Base-by-base conservation (phyloP, 2,797 vertebrate genomes). In the Phrynocephalus vlangalii region DNA sequence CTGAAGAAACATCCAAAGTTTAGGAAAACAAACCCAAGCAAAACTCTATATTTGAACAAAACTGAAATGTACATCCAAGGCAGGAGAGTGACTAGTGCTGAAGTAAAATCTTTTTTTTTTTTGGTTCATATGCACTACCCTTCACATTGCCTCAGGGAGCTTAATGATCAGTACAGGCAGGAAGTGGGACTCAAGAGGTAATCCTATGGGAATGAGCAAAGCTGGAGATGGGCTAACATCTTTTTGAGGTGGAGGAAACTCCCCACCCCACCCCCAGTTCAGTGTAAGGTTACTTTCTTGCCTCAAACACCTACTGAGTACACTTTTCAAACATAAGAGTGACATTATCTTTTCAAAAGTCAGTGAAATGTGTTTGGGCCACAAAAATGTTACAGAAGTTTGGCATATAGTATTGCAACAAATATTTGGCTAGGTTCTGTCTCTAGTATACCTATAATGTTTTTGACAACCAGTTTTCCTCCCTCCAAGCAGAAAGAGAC, bases 271-370 rank as follows among this genome's bases (percentile, higher is more conserved):
- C 33, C 33, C 89, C 50, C 84, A 92, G 84, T 79, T 30, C 50
- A 88, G 85, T 86, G 70, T 63, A 83, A 33, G 90, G 33, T 66
- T 92, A 86, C 87, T 93, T 92, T 93, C 82, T 87, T 91, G 94
- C 81, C 89, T 90, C 89, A 91, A 89, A 88, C 6, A 71, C 48
- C 88, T 85, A 79, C 56, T 89, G 90, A 93, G 91, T 94, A 92
- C 87, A 77, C 48, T 89, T 84, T 85, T 48, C 33, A 88, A 91
- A 92, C 75, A 92, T 20, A 78, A 72, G 90, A 82, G 91, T 16
- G 88, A 92, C 88, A 71, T 24, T 87, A 86, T 87, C 67, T 89
- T 78, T 91, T 52, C 22, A 76, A 13, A 91, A 91, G 48, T 84
- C 92, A 48, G 85, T 79, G 85, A 82, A 93, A 92, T 10, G 15